A percentile compares a stretch with the other conserved stretches of the same genome.
Conservation (phyloP, 2,888 invertebrate genomes). For the Tubiluchus corallicola region DNA sequence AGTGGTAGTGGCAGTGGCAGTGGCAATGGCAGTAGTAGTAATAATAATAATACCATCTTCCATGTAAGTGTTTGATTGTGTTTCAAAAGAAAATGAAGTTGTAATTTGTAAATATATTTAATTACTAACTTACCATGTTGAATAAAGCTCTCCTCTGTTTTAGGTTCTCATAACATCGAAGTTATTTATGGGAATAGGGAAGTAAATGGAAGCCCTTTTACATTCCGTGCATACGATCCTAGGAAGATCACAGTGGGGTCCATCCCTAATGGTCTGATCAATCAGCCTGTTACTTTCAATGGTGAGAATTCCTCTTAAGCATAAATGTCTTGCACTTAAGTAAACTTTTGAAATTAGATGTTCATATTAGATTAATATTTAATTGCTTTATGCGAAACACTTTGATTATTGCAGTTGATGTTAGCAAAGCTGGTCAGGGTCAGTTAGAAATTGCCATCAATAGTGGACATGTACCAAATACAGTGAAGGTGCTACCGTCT, state of each 20-base stretch:
- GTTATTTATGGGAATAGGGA: slow-evolving; percentile 73
- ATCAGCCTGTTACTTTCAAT: slow-evolving; percentile 88
- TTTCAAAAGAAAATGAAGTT: neutral
- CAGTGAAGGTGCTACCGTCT: slow-evolving; percentile 82
- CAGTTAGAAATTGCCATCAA: slow-evolving; percentile 98
- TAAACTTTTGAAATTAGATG: too few relatives aligned
- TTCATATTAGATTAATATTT: too few relatives aligned
- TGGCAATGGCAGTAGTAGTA: too few relatives aligned
- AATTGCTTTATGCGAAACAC: too few relatives aligned
- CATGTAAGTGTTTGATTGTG: too few relatives aligned
- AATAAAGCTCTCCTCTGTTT: slow-evolving; percentile 13
- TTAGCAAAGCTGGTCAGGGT: slow-evolving; percentile 93
- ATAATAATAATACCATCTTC: too few relatives aligned
- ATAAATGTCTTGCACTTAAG: too few relatives aligned
- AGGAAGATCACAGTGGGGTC: slow-evolving; percentile 83
- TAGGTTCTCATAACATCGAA: slow-evolving; percentile 65
- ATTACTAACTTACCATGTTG: neutral
- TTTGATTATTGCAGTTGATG: slow-evolving; percentile 56
- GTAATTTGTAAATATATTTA: slow-evolving; percentile 4
- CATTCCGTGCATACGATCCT: slow-evolving; percentile 86
- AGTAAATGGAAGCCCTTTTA: slow-evolving; percentile 67
- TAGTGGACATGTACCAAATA: slow-evolving; percentile 96
- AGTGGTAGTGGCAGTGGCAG: too few relatives aligned
- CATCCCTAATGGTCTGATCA: slow-evolving; percentile 78
- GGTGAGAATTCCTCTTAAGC: too few relatives aligned